phyloP scores from a whole-genome alignment of 2,113 vertebrate genomes.

The Hydropotes inermis region DNA sequence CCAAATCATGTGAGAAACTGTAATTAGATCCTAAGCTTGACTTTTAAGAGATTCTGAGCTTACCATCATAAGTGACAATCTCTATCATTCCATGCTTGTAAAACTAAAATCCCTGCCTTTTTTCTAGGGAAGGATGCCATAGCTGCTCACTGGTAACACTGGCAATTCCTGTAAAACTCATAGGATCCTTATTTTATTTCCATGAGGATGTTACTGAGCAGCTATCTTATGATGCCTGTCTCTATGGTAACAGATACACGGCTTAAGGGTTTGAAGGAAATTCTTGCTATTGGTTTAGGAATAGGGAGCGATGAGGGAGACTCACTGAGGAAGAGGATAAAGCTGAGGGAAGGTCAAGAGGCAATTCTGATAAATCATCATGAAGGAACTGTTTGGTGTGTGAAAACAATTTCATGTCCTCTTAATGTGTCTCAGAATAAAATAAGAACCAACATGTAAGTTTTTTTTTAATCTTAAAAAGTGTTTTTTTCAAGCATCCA shows the following conservation, averaged over 20 bases:
- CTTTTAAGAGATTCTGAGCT: neutral
- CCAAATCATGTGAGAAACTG: neutral
- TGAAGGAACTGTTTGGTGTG: neutral
- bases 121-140: neutral
- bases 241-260: conserved; percentile 71
- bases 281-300: conserved; percentile 61
- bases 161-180: conserved; percentile 36
- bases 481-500: neutral
- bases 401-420: conserved; percentile 32
- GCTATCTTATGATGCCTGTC: conserved; percentile 65
- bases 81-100: neutral
- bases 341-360: neutral
- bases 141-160: neutral
- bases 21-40: conserved; percentile 21
- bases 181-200: conserved; percentile 62
- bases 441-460: neutral
- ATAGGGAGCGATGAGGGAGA: conserved; percentile 26
- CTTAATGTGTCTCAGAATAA: conserved; percentile 19
- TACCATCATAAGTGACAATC: neutral
- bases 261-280: conserved; percentile 60
- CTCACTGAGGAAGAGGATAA: conserved; percentile 31
- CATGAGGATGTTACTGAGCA: conserved; percentile 55
- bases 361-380: neutral
- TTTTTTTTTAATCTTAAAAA: neutral
- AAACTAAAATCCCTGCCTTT: neutral